A percentile compares a stretch with the other conserved stretches of the same genome.
phyloP scores from a whole-genome alignment of 64 coral and sea anemone species.

The Acropora yongei region DNA sequence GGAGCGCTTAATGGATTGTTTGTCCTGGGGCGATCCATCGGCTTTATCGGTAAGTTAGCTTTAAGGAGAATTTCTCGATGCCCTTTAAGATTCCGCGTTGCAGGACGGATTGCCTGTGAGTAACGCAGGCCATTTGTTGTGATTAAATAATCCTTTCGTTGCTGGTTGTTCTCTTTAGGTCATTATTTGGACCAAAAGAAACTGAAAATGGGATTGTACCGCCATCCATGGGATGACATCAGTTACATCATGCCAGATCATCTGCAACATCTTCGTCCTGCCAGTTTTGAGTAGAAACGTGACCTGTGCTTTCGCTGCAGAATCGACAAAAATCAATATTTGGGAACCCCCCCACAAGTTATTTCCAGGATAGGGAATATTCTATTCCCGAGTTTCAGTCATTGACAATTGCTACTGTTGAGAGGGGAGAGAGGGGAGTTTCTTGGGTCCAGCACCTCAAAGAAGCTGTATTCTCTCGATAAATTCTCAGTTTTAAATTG shows the following conservation, averaged over 20 bases:
- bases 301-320: neutral
- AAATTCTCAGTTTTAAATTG: neutral
- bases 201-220: conserved; percentile 91
- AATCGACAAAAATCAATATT: neutral
- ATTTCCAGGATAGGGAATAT: no score
- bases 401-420: neutral
- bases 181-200: conserved; percentile 98
- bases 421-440: neutral
- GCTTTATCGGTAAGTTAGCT: conserved; percentile 90
- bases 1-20: conserved; percentile 96
- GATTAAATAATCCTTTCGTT: neutral
- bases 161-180: conserved; percentile 59
- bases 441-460: neutral
- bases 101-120: no score
- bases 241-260: conserved; percentile 98
- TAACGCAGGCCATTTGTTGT: no score
- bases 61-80: no score
- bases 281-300: conserved; percentile 71
- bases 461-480: neutral
- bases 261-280: conserved; percentile 75
- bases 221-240: conserved; percentile 99
- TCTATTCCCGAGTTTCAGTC: no score
- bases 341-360: neutral
- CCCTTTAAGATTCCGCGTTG: no score
- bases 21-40: conserved; percentile 94